These are phyloP conservation scores for Zaprionus gabonicus DNA, from an alignment of 1,140 invertebrate species.

Conservation along the genomic window DNA sequence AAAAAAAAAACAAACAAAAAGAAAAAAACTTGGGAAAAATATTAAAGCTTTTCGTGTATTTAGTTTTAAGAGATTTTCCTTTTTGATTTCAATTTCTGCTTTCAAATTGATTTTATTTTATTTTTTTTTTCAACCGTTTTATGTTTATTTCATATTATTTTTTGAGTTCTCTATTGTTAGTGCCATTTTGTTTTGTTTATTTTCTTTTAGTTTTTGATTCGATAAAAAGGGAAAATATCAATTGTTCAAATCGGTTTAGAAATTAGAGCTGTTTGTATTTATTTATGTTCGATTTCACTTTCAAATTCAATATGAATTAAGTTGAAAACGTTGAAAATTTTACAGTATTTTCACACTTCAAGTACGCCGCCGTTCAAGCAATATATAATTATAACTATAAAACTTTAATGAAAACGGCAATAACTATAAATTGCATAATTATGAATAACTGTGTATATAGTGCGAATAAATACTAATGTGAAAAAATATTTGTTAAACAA, in stretches of 20 bases:
- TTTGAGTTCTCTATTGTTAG: conserved; percentile 49
- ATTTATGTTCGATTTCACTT: conserved; percentile 39
- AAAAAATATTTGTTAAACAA: conserved; percentile 3
- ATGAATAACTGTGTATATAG: conserved; percentile 70
- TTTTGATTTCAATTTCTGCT: conserved; percentile 19
- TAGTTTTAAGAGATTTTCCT: conserved; percentile 29
- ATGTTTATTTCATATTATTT: conserved; percentile 24
- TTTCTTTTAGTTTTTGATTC: conserved; percentile 8
- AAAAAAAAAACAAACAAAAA: conserved; percentile 1
- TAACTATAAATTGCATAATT: conserved; percentile 38
- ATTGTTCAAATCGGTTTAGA: conserved; percentile 10
- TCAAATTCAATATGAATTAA: background rate
- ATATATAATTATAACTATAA: conserved; percentile 46
- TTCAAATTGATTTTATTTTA: conserved; percentile 13
- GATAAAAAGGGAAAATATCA: conserved; percentile 11
- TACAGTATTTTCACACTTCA: conserved; percentile 58
- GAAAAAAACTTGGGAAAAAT: background rate
- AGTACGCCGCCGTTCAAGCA: conserved; percentile 63
- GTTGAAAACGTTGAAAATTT: conserved; percentile 40
- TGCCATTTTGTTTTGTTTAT: conserved; percentile 56
- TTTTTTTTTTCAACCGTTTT: conserved; percentile 21
- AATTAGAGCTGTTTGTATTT: conserved; percentile 59
- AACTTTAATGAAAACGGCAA: conserved; percentile 57
- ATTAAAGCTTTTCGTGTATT: conserved; percentile 17
- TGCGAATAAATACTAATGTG: conserved; percentile 33